Base-by-base conservation (phyloP, 64 coral and sea anemone genomes). In the Montipora efflorescens region DNA sequence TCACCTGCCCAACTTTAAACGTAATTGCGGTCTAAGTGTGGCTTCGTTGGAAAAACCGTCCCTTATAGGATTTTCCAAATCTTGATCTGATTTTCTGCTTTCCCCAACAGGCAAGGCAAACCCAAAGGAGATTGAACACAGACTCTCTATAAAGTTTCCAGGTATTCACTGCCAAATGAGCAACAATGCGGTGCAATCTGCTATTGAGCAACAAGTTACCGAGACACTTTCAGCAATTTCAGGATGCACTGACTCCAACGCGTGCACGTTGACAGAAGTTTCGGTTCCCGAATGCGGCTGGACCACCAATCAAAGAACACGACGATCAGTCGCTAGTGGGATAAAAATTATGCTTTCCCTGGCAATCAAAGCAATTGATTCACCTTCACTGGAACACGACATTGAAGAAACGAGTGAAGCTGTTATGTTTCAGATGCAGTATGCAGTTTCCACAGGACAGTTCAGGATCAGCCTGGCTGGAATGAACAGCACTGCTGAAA, bases 381-480 rank as follows among this genome's bases (percentile, higher is more conserved):
- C 48, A 4, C n/a, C 78, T 20, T 67, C 19, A 5, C 19, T 53
- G 47, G 43, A 11, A 51, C 67, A 25, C 18, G 23, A 78, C 48
- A 76, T 90, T 15, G 49, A 64, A 68, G 89, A 80, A n/a, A 90
- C 15, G 49, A 79, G 76, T 25, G 89, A 91, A 68, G 78, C 89
- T 1, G 76, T 91, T 4, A 13, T 91, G 89, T 91, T 91, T 71
- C 78, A 91, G 47, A 52, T 82, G 66, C 59, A 81, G 61, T 91
- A 91, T 55, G 68, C 51, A 8, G 69, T 91, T 1, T 58, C 77
- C 19, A 91, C 62, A 52, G 89, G 89, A 55, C 67, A 83, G 7
- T 91, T 91, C 19, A 36, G 4, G 23, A 69, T 91, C n/a, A 14
- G 15, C 7, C 5, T 83, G n/a, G 10, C 36, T 91, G 79, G 66